Evolutionary conservation across 2,797 vertebrate genomes (phyloP), one percentile per base, ranked within the genome.

Genomic region (Enteromius viviparus): DNA sequence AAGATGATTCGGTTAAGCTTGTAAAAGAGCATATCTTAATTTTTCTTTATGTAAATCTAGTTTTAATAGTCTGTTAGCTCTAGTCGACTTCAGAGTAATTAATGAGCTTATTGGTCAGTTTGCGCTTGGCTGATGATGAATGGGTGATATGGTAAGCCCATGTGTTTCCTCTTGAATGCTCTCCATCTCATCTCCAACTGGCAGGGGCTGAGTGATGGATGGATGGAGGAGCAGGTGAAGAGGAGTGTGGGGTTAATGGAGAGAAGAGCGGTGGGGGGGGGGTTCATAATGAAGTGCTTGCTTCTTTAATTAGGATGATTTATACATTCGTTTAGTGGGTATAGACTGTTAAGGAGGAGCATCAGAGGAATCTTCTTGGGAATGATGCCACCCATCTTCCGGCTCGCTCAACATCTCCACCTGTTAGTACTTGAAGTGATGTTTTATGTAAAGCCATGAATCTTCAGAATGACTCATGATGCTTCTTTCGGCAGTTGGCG

Each of bases 401-500:
- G 51, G 42, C 62, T 49, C 29, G 21, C 34, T 42, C 1, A 45
- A 70, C 34, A 23, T 45, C 47, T 75, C 12, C 42, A 45, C 42
- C 21, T 72, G 32, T 78, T 47, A 79, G 53, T 66, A 55, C 65
- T 29, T 78, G 14, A 65, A 23, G 45, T 37, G 77, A 68, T 19
- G 15, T 60, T 81, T 72, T 45, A 58, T 70, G 12, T 32, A 8
- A 60, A 21, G 23, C n/a, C 51, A 6, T 60, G 3, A 37, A 70
- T 34, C 10, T 84, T 66, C 21, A 7, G 26, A 53, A 70, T 34
- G 69, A 83, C 65, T 32, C 6, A 0, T 0, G 19, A 75, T 65
- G 55, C 29, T 76, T 75, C 26, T 60, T 78, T 47, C 23, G 93
- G 17, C 94, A 99, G 98, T 98, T 82, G 98, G 98, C 0, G 96